phyloP scores from a whole-genome alignment of 2,797 vertebrate genomes.

The Sphaeramia orbicularis region DNA sequence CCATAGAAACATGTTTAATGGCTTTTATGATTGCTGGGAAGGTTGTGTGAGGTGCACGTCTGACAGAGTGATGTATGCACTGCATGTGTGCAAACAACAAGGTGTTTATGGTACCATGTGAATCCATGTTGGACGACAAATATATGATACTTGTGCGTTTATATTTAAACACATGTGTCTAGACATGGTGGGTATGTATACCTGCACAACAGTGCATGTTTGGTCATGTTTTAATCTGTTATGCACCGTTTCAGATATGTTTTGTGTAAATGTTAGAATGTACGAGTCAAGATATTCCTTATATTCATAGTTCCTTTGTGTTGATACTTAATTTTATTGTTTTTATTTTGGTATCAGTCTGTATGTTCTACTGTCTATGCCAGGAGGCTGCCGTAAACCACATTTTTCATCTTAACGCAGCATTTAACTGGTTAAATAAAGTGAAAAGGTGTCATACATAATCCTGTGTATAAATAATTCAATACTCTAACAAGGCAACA shows the following conservation, averaged over 20 bases:
- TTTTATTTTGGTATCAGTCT: neutral
- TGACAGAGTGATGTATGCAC: slow-evolving; percentile 44
- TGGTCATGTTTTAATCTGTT: too few species aligned
- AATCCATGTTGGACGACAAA: slow-evolving; percentile 14
- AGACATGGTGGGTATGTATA: slow-evolving; percentile 6
- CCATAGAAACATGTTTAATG: slow-evolving; percentile 79
- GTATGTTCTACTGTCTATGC: neutral
- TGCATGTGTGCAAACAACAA: slow-evolving; percentile 49
- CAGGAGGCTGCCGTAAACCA: neutral
- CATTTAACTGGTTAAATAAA: neutral
- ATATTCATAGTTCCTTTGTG: too few species aligned
- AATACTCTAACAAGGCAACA: neutral
- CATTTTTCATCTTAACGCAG: neutral
- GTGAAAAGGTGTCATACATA: neutral
- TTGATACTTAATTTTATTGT: too few species aligned
- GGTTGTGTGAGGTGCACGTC: slow-evolving; percentile 19
- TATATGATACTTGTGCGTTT: slow-evolving; percentile 4
- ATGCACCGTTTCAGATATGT: too few species aligned
- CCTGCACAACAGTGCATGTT: too few species aligned
- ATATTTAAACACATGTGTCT: slow-evolving; percentile 23
- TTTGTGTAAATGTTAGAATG: too few species aligned
- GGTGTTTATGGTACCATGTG: slow-evolving; percentile 33
- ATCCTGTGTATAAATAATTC: neutral
- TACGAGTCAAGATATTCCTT: too few species aligned
- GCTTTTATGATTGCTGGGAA: slow-evolving; percentile 69